Conservation (phyloP, 2,888 invertebrate species). For the Eledone cirrhosa region DNA sequence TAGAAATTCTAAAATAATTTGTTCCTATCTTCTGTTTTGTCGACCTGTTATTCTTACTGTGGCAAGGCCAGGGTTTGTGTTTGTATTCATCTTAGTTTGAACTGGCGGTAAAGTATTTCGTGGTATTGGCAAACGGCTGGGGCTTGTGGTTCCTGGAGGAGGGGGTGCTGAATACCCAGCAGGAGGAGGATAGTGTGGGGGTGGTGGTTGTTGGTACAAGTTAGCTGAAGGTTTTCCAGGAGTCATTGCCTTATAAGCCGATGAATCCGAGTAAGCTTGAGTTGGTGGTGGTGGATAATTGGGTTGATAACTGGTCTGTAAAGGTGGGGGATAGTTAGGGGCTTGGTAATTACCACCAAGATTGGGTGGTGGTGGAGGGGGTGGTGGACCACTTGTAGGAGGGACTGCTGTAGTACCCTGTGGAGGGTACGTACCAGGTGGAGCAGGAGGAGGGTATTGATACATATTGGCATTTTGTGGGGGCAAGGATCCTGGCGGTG, state of each 20-base stretch:
- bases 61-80: constrained; percentile 30
- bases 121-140: constrained; percentile 30
- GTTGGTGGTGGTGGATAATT: constrained; percentile 33
- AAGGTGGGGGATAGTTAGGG: constrained; percentile 34
- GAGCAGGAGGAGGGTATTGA: constrained; percentile 19
- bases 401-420: constrained; percentile 36
- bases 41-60: constrained; percentile 35
- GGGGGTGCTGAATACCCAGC: constrained; percentile 30
- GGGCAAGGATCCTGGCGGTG: constrained; percentile 19
- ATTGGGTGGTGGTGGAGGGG: constrained; percentile 37
- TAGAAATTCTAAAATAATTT: no score
- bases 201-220: constrained; percentile 34
- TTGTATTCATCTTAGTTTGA: constrained; percentile 25
- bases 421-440: constrained; percentile 33
- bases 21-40: constrained; percentile 15
- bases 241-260: neutral
- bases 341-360: constrained; percentile 32
- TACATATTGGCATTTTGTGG: constrained; percentile 28
- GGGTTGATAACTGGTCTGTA: constrained; percentile 34
- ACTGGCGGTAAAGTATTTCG: constrained; percentile 29
- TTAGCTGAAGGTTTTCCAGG: constrained; percentile 34
- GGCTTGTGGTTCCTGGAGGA: constrained; percentile 34
- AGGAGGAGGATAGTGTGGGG: constrained; percentile 25
- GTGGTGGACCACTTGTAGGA: constrained; percentile 34
- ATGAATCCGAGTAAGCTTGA: constrained; percentile 32